These are phyloP conservation scores for Cossypha niveicapilla DNA, from an alignment of 2,797 vertebrate genomes.

Conservation along the genomic window DNA sequence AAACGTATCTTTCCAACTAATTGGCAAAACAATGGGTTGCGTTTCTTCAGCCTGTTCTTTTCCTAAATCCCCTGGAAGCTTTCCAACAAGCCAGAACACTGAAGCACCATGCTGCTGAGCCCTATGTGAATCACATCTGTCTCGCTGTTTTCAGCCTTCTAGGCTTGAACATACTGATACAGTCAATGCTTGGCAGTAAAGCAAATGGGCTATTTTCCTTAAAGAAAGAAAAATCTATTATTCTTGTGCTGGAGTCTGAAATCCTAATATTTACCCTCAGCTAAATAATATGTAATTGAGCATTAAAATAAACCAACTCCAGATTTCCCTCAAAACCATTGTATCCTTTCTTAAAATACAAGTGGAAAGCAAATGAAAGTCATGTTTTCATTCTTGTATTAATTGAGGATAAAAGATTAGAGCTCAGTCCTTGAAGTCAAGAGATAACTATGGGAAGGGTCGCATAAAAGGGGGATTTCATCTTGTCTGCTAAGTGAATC, in stretches of 20 bases:
- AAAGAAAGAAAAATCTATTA: conserved; percentile 50
- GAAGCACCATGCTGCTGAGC: conserved; percentile 15
- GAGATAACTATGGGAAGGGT: background rate
- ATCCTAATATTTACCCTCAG: conserved; percentile 38
- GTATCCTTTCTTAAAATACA: background rate
- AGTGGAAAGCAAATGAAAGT: background rate
- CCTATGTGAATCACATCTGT: conserved; percentile 40
- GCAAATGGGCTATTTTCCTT: background rate
- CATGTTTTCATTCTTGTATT: background rate
- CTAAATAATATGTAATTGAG: conserved; percentile 25
- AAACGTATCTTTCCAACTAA: conserved; percentile 43
- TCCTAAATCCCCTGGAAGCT: conserved; percentile 14
- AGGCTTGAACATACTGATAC: conserved; percentile 58
- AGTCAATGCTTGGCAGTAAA: conserved; percentile 6
- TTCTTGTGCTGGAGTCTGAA: background rate
- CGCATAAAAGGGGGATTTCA: background rate
- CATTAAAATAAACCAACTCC: background rate
- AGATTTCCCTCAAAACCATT: background rate
- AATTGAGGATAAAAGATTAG: background rate
- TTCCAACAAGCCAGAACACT: conserved; percentile 25
- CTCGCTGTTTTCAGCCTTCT: conserved; percentile 18
- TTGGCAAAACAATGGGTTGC: conserved; percentile 17
- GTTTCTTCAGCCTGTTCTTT: background rate
- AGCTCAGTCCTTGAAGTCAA: background rate
- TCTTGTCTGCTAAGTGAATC: background rate